phyloP scores from a whole-genome alignment of 2,888 invertebrate species.

The Drosophila neonasuta region DNA sequence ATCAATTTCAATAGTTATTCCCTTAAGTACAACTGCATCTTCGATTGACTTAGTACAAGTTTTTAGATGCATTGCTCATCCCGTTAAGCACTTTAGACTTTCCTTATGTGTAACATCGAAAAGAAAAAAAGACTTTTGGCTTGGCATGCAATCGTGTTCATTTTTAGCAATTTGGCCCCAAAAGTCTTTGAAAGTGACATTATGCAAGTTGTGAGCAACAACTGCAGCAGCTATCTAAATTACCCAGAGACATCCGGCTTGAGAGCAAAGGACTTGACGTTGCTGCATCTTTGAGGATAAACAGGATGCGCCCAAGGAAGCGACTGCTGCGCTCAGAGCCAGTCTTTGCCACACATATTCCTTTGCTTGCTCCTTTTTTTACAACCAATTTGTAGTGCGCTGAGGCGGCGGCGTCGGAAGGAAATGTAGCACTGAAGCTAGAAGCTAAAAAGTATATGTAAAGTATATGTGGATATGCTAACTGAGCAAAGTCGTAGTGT shows the following conservation, averaged over 20 bases:
- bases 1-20: too few species aligned
- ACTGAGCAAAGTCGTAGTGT: conserved; percentile 18
- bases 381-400: conserved; percentile 69
- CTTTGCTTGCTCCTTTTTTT: conserved; percentile 22
- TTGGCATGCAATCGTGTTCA: conserved; percentile 39
- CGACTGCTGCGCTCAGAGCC: conserved; percentile 12
- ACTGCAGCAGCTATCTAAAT: conserved; percentile 74
- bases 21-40: neutral
- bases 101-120: conserved; percentile 19
- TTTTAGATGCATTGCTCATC: neutral
- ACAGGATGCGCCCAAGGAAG: conserved; percentile 73
- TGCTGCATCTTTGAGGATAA: conserved; percentile 62
- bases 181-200: conserved; percentile 68
- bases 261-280: conserved; percentile 50
- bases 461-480: conserved; percentile 15
- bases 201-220: conserved; percentile 69
- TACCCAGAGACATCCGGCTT: conserved; percentile 77
- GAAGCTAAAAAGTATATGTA: neutral
- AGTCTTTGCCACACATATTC: conserved; percentile 20
- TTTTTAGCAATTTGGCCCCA: conserved; percentile 48
- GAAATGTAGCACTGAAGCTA: conserved; percentile 49
- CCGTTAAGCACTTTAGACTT: conserved; percentile 4
- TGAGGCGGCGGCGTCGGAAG: conserved; percentile 52
- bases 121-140: conserved; percentile 3
- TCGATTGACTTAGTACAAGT: neutral